A percentile compares a stretch with the other conserved stretches of the same genome.
phyloP scores from a whole-genome alignment of 1,140 invertebrate species.

The Drosophila mayri region DNA sequence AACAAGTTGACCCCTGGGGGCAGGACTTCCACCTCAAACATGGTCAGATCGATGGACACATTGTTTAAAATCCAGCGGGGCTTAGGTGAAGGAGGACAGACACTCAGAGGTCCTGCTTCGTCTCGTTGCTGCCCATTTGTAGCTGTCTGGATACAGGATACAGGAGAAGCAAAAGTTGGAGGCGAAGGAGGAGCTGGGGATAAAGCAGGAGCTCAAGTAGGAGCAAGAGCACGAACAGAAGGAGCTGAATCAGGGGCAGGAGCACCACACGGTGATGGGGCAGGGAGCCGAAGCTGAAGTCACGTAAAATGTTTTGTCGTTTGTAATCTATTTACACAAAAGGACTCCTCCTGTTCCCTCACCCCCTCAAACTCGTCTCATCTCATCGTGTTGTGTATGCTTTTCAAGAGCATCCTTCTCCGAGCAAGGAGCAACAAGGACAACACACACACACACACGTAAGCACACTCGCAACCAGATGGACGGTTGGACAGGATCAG shows the following conservation, averaged over 20 bases:
- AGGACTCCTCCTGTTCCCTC: conserved; percentile 30
- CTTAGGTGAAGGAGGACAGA: conserved; percentile 3
- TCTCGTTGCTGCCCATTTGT: not conserved
- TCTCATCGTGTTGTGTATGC: conserved; percentile 48
- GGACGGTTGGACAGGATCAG: conserved; percentile 5
- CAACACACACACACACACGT: conserved; percentile 19
- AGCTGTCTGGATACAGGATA: conserved; percentile 8
- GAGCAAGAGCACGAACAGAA: conserved; percentile 1
- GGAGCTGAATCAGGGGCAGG: not conserved
- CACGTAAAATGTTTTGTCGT: conserved; percentile 78
- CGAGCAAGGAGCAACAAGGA: conserved; percentile 32
- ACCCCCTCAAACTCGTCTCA: not conserved
- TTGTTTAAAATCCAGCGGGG: conserved; percentile 8
- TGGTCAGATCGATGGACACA: conserved; percentile 17
- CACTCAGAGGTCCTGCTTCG: not conserved
- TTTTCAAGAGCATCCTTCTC: conserved; percentile 68
- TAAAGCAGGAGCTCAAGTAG: not conserved
- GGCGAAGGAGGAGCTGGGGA: conserved; percentile 4
- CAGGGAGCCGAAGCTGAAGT: conserved; percentile 9
- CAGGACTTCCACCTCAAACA: conserved; percentile 5
- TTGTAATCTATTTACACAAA: conserved; percentile 84
- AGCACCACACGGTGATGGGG: not conserved
- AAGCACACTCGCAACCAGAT: conserved; percentile 4
- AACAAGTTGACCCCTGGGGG: conserved; percentile 1
- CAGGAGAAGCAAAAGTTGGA: not conserved